phyloP scores from a whole-genome alignment of 2,113 vertebrate species.

The Benitochromis conjunctus region DNA sequence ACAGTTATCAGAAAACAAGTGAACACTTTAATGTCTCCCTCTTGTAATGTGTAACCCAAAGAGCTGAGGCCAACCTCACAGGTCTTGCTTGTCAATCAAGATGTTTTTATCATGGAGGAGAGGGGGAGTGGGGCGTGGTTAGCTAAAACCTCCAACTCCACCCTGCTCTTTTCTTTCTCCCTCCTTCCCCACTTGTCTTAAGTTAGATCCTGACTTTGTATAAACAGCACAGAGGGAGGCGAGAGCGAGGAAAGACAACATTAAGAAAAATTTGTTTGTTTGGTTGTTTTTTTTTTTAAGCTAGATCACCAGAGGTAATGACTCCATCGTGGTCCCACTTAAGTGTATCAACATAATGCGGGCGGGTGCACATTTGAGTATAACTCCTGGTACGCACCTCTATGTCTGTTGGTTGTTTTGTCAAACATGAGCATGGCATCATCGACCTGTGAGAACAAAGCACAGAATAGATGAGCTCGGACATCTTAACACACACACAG shows the following conservation, averaged over 20 bases:
- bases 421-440: constrained; percentile 98
- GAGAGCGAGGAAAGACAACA: background rate
- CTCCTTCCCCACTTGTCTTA: constrained; percentile 4
- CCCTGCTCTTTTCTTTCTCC: background rate
- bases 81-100: constrained; percentile 26
- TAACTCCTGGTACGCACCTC: constrained; percentile 73
- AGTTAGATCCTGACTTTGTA: constrained; percentile 29
- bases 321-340: background rate
- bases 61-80: background rate
- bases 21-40: background rate
- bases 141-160: background rate
- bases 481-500: constrained; percentile 14
- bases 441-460: constrained; percentile 82
- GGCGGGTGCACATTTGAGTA: background rate
- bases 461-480: constrained; percentile 55
- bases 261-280: background rate
- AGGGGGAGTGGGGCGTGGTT: background rate
- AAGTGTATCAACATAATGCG: background rate
- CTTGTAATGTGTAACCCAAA: background rate
- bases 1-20: background rate
- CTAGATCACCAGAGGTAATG: background rate
- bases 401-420: constrained; percentile 96
- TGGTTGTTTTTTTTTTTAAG: background rate
- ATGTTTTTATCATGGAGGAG: background rate
- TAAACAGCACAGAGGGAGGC: background rate